Percentiles rank a stretch among this genome's conserved stretches.
Evolutionary conservation across 2,888 invertebrate genomes (phyloP).

Genomic region (Orchestes rusci): DNA sequence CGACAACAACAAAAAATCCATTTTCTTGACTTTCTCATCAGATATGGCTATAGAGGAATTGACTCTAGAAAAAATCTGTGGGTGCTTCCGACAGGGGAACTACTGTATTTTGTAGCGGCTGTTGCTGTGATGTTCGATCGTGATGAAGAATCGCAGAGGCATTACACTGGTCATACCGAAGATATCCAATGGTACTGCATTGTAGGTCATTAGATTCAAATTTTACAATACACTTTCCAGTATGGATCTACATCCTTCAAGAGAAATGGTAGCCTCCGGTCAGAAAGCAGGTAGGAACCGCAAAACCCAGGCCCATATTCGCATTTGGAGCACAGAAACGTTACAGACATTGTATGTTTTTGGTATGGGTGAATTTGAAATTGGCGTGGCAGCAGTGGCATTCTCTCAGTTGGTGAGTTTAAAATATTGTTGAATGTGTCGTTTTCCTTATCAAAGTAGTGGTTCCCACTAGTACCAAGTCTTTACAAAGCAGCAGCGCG

Average conservation of each 20-base stretch:
- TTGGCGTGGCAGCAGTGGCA: slow-evolving; percentile 80
- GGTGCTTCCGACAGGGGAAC: slow-evolving; percentile 88
- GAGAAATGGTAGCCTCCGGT: slow-evolving; percentile 83
- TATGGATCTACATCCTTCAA: slow-evolving; percentile 82
- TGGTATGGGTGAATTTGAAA: slow-evolving; percentile 84
- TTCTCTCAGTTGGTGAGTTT: slow-evolving; percentile 76
- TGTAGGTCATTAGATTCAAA: background rate
- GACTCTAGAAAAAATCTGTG: slow-evolving; percentile 86
- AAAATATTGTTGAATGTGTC: no score
- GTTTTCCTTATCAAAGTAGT: no score
- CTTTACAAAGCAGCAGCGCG: no score
- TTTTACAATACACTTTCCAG: slow-evolving; percentile 46
- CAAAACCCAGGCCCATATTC: slow-evolving; percentile 80
- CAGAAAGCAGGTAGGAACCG: slow-evolving; percentile 78
- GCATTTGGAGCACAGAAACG: slow-evolving; percentile 89
- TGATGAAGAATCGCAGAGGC: slow-evolving; percentile 79
- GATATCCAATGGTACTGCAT: slow-evolving; percentile 77
- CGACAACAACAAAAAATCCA: no score
- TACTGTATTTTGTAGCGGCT: slow-evolving; percentile 87
- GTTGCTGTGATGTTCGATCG: slow-evolving; percentile 84
- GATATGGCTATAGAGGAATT: slow-evolving; percentile 89
- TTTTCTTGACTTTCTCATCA: slow-evolving; percentile 34
- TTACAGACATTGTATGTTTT: slow-evolving; percentile 83
- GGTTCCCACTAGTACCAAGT: no score
- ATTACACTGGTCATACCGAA: slow-evolving; percentile 87